Evolutionary conservation across 2,888 invertebrate genomes (phyloP), one percentile per base, ranked within the genome.

Genomic region (Hipparchia semele): DNA sequence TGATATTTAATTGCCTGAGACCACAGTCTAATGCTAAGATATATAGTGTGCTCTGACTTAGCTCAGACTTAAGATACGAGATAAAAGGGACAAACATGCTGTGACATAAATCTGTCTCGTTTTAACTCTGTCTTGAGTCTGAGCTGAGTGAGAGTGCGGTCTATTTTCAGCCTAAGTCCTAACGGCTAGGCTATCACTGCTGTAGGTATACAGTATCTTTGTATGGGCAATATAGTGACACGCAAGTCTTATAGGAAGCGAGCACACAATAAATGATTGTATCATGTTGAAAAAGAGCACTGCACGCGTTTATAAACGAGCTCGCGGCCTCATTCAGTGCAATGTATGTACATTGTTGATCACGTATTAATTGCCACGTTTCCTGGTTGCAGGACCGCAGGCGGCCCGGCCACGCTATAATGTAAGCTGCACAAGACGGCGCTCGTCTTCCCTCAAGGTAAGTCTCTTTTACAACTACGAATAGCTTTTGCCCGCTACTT

Each of bases 401-500:
- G 82, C 86, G 85, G 83, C 82, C 79, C 80, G 79, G 84, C 88
- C 87, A 87, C 86, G 91, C 87, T 90, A 93, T 93, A 92, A 93
- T 93, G 93, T 93, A 88, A 92, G 84, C 91, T 87, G 92, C 90
- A 90, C 88, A 87, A 85, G 87, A 86, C 86, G 80, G 84, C 84
- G 89, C 88, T 88, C 88, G 85, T 87, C 88, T 90, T 85, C 86
- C 85, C 83, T 87, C 90, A 93, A 93, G 93, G 93, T 92, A 87
- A 92, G 89, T 86, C 70, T 81, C 82, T 79, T 78, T 77, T 45
- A 6, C 39, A 69, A 33, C 64, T 49, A 13, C 8, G 1, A 39
- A 51, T 49, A 49, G 62, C 8, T 64, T 49, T 64, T 39, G 39
- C 39, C 39, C 23, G 23, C 23, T 23, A 23, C 23, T 23, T 23